Conservation (phyloP, 2,797 vertebrate species). For the Podarcis siculus region DNA sequence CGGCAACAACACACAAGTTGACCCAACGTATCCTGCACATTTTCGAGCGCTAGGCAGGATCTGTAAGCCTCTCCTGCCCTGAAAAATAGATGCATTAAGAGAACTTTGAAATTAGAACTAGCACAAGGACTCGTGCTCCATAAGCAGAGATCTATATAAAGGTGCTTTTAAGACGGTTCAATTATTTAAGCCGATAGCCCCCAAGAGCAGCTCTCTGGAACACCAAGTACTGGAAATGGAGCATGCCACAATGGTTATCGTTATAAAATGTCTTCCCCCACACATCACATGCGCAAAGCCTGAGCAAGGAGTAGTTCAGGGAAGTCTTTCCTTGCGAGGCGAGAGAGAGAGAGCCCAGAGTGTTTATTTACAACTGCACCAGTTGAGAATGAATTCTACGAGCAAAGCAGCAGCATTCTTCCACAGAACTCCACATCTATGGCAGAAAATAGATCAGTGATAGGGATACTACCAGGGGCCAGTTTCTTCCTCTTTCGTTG, state of each 20-base stretch:
- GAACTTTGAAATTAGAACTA: not conserved
- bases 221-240: not conserved
- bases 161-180: slow-evolving; percentile 9
- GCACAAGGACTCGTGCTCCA: not conserved
- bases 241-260: not conserved
- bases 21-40: not conserved
- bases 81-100: not conserved
- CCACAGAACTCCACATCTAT: not conserved
- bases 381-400: not conserved
- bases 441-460: not conserved
- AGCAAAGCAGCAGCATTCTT: not conserved
- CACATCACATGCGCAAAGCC: not conserved
- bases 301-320: not conserved
- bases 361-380: not conserved
- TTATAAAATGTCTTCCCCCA: not conserved
- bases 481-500: not conserved
- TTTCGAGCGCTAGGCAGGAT: not conserved
- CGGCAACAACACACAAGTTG: not conserved
- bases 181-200: slow-evolving; percentile 3
- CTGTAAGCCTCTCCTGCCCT: not conserved
- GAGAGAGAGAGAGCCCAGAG: not conserved
- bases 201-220: not conserved
- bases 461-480: not conserved
- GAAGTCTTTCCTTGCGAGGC: slow-evolving; percentile 1
- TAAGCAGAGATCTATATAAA: not conserved